A percentile compares a stretch with the other conserved stretches of the same genome.
phyloP scores from a whole-genome alignment of 2,797 vertebrate genomes.

The Oryzias sinensis region DNA sequence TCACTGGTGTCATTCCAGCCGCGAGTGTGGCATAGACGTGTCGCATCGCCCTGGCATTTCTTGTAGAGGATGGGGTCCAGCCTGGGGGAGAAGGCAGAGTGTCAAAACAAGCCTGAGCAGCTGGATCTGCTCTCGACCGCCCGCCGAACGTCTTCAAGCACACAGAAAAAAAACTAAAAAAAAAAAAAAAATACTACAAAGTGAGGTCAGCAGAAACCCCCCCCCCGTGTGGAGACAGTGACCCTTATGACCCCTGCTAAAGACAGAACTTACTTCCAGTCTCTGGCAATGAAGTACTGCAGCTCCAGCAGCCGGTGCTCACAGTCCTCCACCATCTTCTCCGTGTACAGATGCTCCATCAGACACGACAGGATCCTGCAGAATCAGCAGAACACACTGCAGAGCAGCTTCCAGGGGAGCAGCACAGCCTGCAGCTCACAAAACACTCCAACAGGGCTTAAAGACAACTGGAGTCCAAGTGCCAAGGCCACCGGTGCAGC shows the following conservation, averaged over 20 bases:
- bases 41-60: constrained; percentile 95
- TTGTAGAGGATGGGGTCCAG: constrained; percentile 91
- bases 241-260: no score
- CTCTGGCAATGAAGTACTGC: constrained; percentile 96
- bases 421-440: no score
- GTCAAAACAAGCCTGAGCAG: no score
- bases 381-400: not conserved
- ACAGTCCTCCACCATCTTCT: constrained; percentile 98
- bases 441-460: no score
- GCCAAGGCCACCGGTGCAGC: no score
- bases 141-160: no score
- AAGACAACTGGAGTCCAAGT: no score
- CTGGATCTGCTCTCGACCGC: no score
- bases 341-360: constrained; percentile 98
- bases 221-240: no score
- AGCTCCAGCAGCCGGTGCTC: constrained; percentile 92
- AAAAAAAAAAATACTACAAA: no score
- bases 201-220: no score
- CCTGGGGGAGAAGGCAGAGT: constrained; percentile 57
- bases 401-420: not conserved
- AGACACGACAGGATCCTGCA: constrained; percentile 95
- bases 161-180: no score
- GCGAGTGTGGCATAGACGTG: constrained; percentile 91
- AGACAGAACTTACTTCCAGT: constrained; percentile 90
- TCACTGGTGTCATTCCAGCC: constrained; percentile 97